These are phyloP conservation scores for Drosophila mimica DNA, from an alignment of 2,888 invertebrate species.

Conservation along the genomic window DNA sequence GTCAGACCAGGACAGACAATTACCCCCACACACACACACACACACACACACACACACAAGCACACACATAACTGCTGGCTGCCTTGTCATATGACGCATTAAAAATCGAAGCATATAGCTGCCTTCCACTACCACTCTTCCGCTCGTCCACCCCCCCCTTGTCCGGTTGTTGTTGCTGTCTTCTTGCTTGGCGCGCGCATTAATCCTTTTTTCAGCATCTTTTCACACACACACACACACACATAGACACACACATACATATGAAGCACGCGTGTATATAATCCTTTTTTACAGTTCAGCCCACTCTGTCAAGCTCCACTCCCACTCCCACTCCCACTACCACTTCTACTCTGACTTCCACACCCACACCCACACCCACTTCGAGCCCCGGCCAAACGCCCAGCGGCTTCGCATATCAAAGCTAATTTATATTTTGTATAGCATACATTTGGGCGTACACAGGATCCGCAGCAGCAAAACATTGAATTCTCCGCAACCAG, in stretches of 20 bases:
- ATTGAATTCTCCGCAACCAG: conserved; percentile 24
- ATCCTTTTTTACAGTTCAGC: conserved; percentile 74
- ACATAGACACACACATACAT: conserved; percentile 28
- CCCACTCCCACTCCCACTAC: background rate
- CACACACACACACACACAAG: conserved; percentile 11
- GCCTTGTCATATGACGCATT: conserved; percentile 76
- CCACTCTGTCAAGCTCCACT: conserved; percentile 24
- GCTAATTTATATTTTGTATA: conserved; percentile 81
- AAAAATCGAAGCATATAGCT: conserved; percentile 75
- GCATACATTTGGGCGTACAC: conserved; percentile 78
- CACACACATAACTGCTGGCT: conserved; percentile 11
- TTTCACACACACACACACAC: conserved; percentile 57
- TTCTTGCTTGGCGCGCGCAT: conserved; percentile 68
- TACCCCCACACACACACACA: conserved; percentile 41
- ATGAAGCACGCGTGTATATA: conserved; percentile 70
- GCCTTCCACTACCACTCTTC: background rate
- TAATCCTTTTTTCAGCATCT: conserved; percentile 81
- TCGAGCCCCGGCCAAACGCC: conserved; percentile 20
- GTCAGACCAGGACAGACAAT: conserved; percentile 55
- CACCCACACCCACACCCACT: background rate
- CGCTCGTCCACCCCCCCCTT: background rate
- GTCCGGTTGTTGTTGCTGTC: conserved; percentile 36
- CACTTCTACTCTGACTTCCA: background rate
- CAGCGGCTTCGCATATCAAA: conserved; percentile 81
- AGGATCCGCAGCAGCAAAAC: conserved; percentile 26